Evolutionary conservation across 2,888 invertebrate species (phyloP).

Genomic region (Oscheius myriophilus): DNA sequence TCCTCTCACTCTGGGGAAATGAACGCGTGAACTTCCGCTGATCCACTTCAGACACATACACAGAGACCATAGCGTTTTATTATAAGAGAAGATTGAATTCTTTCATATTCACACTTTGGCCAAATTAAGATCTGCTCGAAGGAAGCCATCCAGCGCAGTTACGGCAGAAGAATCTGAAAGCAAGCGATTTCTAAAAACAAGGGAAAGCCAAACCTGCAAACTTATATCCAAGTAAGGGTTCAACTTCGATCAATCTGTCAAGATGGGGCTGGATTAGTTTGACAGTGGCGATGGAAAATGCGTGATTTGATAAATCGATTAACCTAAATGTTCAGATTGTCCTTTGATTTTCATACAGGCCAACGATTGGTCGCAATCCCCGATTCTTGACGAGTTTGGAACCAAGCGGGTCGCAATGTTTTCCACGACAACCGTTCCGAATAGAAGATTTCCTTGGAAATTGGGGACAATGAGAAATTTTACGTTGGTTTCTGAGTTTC

Average conservation of each 20-base stretch:
- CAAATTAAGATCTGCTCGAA: neutral
- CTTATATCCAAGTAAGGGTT: neutral
- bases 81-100: too few species aligned
- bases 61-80: too few species aligned
- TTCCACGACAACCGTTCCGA: neutral
- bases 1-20: too few species aligned
- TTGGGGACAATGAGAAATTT: slow-evolving; percentile 2
- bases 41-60: too few species aligned
- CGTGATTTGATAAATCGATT: neutral
- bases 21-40: too few species aligned
- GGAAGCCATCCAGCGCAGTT: neutral
- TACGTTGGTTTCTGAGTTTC: neutral
- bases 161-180: slow-evolving; percentile 15
- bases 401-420: neutral
- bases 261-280: neutral
- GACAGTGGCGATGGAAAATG: neutral
- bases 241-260: neutral
- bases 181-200: neutral
- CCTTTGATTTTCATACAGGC: neutral
- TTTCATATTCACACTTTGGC: too few species aligned
- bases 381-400: slow-evolving; percentile 8
- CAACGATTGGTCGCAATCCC: neutral
- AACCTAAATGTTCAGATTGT: neutral
- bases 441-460: neutral
- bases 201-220: neutral